Evolutionary conservation across 2,888 invertebrate genomes (phyloP), one percentile per base, ranked within the genome.

Genomic region (Andrena hattorfiana): DNA sequence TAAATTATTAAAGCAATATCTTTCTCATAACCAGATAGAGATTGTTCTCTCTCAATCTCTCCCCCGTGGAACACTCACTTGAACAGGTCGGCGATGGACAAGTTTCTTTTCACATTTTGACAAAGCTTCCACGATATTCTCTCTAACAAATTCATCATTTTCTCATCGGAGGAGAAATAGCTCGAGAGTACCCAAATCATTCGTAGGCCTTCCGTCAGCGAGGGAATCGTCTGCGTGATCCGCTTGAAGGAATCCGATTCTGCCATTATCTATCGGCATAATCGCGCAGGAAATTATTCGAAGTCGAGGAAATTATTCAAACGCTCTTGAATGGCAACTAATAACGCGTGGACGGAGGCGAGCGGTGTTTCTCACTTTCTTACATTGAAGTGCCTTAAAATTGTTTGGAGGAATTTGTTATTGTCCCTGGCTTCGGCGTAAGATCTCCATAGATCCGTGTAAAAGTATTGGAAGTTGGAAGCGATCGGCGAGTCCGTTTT

Each of bases 101-200:
- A 95, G 81, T 96, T 95, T 51, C 94, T 95, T 88, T 96, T 96
- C 3, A 98, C 96, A 93, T 98, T 97, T 81, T 97, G 95, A 67
- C 97, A 96, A 6, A 99, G 94, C 7, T 97, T 97, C 96, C 97
- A 97, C 0, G 98, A 97, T 88, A 99, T 97, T 89, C 97, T 95
- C 80, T 97, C 96, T 92, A 99, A 95, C 2, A 99, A 94, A 0
- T 97, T 96, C 32, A 97, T 96, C 98, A 99, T 98, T 77, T 97
- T 96, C 82, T 97, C 97, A 91, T 98, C 98, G 0, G 95, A 96
- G 81, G 97, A 96, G 93, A 97, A 99, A 90, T 98, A 97, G 69
- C 96, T 95, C 0, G 98, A 98, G 72, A 99, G 95, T 68, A 98
- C 97, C 99, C 99, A 99, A 91, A 98, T 97, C 95, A 98, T 97